A percentile compares a stretch with the other conserved stretches of the same genome.
phyloP scores from a whole-genome alignment of 1,140 invertebrate genomes.

The Magallana gigas region DNA sequence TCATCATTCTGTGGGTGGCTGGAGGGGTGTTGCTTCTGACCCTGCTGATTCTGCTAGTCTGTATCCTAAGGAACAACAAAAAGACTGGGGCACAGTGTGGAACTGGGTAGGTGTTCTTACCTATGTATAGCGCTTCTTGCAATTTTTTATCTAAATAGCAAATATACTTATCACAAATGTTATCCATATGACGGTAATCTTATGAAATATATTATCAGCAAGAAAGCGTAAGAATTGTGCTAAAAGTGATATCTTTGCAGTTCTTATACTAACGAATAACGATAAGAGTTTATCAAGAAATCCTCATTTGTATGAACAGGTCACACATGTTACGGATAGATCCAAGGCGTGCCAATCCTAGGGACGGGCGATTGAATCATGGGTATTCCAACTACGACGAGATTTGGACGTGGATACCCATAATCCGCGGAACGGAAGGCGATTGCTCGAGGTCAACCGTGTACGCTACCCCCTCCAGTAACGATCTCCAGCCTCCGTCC shows the following conservation, averaged over 20 bases:
- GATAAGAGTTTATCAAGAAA: background rate
- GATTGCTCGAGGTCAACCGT: conserved; percentile 32
- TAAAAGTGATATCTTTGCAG: no score
- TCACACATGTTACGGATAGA: background rate
- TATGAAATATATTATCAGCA: no score
- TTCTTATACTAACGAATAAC: no score
- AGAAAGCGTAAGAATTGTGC: no score
- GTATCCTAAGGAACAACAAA: conserved; percentile 51
- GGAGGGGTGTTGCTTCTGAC: conserved; percentile 51
- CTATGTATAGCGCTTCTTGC: background rate
- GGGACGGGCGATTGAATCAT: conserved; percentile 49
- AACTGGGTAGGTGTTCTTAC: conserved; percentile 11
- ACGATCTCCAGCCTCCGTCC: conserved; percentile 48
- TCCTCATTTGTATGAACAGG: background rate
- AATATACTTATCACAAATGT: no score
- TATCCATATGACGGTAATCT: no score
- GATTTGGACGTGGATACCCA: conserved; percentile 60
- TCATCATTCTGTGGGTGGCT: conserved; percentile 56
- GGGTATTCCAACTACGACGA: conserved; percentile 57
- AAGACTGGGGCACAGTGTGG: conserved; percentile 36
- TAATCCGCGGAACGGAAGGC: conserved; percentile 47
- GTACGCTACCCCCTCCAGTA: conserved; percentile 45
- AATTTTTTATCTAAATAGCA: no score
- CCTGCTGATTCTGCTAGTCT: conserved; percentile 48
- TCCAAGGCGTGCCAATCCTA: background rate